phyloP scores from a whole-genome alignment of 2,797 vertebrate genomes.

The Protosalanx chinensis region DNA sequence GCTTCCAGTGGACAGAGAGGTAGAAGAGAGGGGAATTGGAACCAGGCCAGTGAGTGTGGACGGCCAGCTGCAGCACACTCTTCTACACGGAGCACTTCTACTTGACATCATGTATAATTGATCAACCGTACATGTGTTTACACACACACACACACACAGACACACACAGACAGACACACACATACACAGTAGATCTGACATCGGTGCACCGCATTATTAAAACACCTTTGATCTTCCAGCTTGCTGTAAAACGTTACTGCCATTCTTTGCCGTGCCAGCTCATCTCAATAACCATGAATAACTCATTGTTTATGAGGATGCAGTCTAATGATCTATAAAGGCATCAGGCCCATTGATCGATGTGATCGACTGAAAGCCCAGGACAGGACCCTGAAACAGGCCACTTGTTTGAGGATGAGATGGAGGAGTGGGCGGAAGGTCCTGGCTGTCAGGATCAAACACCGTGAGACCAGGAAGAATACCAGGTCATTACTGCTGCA shows the following conservation, averaged over 20 bases:
- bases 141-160: neutral
- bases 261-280: neutral
- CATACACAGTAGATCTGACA: neutral
- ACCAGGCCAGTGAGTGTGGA: neutral
- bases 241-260: neutral
- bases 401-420: no score
- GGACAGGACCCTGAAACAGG: no score
- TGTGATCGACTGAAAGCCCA: neutral
- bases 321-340: conserved; percentile 2
- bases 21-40: neutral
- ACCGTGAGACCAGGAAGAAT: no score
- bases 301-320: neutral
- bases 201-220: neutral
- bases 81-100: neutral
- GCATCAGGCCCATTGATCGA: conserved; percentile 1
- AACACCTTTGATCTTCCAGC: neutral
- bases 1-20: neutral
- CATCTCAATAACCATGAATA: neutral
- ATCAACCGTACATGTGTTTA: neutral
- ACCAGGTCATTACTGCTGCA: no score
- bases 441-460: no score
- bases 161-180: neutral
- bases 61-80: no score
- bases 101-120: neutral
- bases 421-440: no score